Base-by-base conservation (phyloP, 1,140 invertebrate species). In the Drosophila teissieri region DNA sequence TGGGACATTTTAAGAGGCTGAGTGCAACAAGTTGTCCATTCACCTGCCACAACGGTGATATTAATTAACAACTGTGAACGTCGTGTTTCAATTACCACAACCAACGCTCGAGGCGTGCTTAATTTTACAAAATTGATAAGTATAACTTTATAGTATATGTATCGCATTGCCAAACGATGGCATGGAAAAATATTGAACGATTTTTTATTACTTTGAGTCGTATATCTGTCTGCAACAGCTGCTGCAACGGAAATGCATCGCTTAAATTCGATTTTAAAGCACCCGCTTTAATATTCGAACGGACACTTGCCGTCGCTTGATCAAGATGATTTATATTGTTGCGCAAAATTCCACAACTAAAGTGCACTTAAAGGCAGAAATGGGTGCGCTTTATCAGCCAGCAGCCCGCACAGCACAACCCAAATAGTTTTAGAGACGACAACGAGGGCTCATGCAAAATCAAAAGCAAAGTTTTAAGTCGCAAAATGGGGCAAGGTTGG, bases 281-380 rank as follows among this genome's bases (percentile, higher is more conserved):
- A 48, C 31, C 37, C 31, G 34, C 72, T 83, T 88, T 73, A 83
- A 86, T 83, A 83, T 83, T 76, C 67, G 34, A 73, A 48, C 60
- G 36, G 55, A 79, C 55, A 70, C 52, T 57, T 51, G 70, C 46
- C 31, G 31, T 54, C 83, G 70, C 83, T 86, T 76, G 67, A 86
- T 86, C 83, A 86, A 83, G 73, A 86, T 86, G 83, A 86, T 86
- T 86, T 86, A 88, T 86, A 73, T 79, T 63, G 19, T 42, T 37
- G 36, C 39, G 37, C 51, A 56, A 62, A 65, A 68, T 55, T 53
- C 24, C 10, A 14, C 14, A 67, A 70, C 74, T 65, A 61, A 46
- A 76, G 62, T 68, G 75, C 61, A 75, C 52, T 70, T 79, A 53
- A 52, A 60, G 61, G 36, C 27, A 61, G 54, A 69, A 67, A 56